phyloP scores from a whole-genome alignment of 1,140 invertebrate genomes.

The Pemphigus obesinymphae region DNA sequence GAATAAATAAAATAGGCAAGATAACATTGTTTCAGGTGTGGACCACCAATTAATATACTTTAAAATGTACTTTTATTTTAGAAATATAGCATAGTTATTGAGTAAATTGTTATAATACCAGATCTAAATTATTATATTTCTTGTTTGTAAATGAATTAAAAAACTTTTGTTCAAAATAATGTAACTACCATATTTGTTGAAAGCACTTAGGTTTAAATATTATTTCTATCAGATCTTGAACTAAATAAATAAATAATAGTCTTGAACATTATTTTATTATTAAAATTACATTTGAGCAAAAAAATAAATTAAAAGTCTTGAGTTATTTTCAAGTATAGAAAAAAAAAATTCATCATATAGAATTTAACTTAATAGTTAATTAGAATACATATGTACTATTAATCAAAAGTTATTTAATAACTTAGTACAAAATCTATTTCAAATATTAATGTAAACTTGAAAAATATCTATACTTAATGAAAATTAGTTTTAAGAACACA shows the following conservation, averaged over 20 bases:
- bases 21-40: not conserved
- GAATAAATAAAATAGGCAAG: not conserved
- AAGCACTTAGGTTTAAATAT: not conserved
- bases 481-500: not conserved
- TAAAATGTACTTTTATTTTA: not conserved
- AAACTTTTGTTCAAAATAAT: not conserved
- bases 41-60: not conserved
- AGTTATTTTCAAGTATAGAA: not conserved
- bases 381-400: not conserved
- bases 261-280: not conserved
- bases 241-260: not conserved
- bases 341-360: not conserved
- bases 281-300: conserved; percentile 18
- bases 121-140: not conserved
- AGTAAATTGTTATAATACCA: not conserved
- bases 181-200: not conserved
- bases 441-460: not conserved
- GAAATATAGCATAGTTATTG: not conserved
- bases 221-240: not conserved
- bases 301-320: conserved; percentile 5
- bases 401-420: not conserved
- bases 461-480: not conserved
- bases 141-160: not conserved
- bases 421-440: not conserved
- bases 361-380: not conserved